A percentile compares a stretch with the other conserved stretches of the same genome.
phyloP scores from a whole-genome alignment of 2,888 invertebrate genomes.

The Dasysyrphus tricinctus region DNA sequence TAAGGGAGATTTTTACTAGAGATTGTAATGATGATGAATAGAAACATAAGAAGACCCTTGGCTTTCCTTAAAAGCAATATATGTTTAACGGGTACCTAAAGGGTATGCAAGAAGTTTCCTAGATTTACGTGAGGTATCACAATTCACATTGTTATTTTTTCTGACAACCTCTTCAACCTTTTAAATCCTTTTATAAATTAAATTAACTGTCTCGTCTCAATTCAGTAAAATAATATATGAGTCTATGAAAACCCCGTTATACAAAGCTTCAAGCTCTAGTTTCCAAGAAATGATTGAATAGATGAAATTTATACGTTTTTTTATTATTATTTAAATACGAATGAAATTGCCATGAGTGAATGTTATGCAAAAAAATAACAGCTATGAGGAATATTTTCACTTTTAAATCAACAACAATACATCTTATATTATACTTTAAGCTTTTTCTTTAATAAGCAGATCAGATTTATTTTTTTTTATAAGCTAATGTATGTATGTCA shows the following conservation, averaged over 20 bases:
- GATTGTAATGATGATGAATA: no score
- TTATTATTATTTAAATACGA: background rate
- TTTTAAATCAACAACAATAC: slow-evolving; percentile 32
- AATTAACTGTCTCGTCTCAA: no score
- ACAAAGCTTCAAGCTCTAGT: background rate
- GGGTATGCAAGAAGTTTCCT: no score
- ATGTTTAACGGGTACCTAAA: no score
- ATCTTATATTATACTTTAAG: slow-evolving; percentile 1
- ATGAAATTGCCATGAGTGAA: background rate
- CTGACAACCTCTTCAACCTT: no score
- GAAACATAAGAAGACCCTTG: no score
- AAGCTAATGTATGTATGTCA: slow-evolving; percentile 45
- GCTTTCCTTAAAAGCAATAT: no score
- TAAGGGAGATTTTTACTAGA: no score
- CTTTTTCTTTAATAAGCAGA: slow-evolving; percentile 32
- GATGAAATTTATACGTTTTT: slow-evolving; percentile 1
- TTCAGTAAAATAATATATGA: no score
- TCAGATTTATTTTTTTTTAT: slow-evolving; percentile 25
- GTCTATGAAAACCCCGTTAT: background rate
- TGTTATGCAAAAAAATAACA: slow-evolving; percentile 12
- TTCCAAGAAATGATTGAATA: background rate
- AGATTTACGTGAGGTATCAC: no score
- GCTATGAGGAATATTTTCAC: slow-evolving; percentile 28
- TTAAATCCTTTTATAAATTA: no score
- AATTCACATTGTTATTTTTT: no score